Percentiles rank a stretch among this genome's conserved stretches.
Conservation (phyloP, 2,113 vertebrate species). For the Hippocampus abdominalis region DNA sequence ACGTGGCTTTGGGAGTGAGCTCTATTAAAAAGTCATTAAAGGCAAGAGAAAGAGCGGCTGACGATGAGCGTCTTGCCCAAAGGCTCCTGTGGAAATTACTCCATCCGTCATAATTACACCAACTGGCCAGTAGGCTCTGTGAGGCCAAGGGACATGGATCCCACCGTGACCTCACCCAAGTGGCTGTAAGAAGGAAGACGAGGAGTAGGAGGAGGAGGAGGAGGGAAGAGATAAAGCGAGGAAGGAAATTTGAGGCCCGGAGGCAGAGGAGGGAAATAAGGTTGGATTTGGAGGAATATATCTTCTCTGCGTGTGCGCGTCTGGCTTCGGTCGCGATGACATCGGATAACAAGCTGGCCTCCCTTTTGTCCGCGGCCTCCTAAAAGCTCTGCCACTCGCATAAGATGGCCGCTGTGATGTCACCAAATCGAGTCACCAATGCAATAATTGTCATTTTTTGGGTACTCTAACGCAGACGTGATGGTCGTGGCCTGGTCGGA, state of each 20-base stretch:
- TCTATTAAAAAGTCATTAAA: slow-evolving; percentile 79
- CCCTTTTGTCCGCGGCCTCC: slow-evolving; percentile 40
- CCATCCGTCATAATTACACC: slow-evolving; percentile 79
- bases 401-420: slow-evolving; percentile 1
- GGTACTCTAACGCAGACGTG: neutral
- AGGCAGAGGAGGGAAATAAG: slow-evolving; percentile 57
- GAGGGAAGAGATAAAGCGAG: slow-evolving; percentile 10
- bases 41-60: slow-evolving; percentile 64
- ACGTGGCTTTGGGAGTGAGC: slow-evolving; percentile 63
- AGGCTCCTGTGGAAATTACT: slow-evolving; percentile 71
- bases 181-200: neutral
- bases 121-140: slow-evolving; percentile 53
- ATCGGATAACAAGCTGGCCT: slow-evolving; percentile 51
- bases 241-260: slow-evolving; percentile 24
- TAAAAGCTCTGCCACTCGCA: slow-evolving; percentile 18
- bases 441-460: slow-evolving; percentile 13
- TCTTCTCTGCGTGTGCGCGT: slow-evolving; percentile 40
- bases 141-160: slow-evolving; percentile 57
- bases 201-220: slow-evolving; percentile 7
- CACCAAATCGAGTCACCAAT: slow-evolving; percentile 5
- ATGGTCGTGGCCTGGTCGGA: neutral
- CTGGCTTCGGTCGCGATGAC: slow-evolving; percentile 50
- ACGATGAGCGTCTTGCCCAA: slow-evolving; percentile 62
- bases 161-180: slow-evolving; percentile 49
- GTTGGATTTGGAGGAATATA: slow-evolving; percentile 57